Evolutionary conservation across 2,113 vertebrate species (phyloP).

Genomic region (Heterocephalus glaber): DNA sequence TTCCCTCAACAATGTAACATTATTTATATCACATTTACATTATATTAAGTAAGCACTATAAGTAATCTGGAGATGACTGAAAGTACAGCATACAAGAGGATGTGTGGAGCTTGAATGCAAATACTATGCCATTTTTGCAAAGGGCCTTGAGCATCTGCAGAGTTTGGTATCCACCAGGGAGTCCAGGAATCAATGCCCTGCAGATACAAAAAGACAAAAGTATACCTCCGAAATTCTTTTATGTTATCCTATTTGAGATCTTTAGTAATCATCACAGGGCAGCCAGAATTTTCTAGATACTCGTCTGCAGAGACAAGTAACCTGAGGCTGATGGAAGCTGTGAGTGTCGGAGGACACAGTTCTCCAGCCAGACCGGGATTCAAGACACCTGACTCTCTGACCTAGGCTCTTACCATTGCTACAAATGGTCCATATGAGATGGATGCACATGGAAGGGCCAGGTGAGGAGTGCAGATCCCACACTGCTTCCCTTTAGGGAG

Average conservation of each 20-base stretch:
- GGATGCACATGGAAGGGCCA: background rate
- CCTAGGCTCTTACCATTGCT: too few relatives aligned
- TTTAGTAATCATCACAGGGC: background rate
- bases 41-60: too few relatives aligned
- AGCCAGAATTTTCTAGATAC: background rate
- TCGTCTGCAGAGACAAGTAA: background rate
- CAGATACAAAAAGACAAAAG: background rate
- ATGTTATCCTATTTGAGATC: background rate
- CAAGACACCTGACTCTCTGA: background rate
- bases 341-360: background rate
- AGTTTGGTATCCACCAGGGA: background rate
- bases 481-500: accelerated
- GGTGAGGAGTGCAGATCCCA: background rate
- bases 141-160: background rate
- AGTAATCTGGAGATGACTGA: background rate
- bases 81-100: background rate
- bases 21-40: background rate
- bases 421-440: background rate
- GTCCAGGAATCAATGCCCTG: background rate
- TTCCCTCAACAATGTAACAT: background rate
- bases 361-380: background rate
- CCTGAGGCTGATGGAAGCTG: background rate
- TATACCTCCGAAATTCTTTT: slow-evolving; percentile 17
- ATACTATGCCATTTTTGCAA: background rate
- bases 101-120: background rate